phyloP scores from a whole-genome alignment of 2,113 vertebrate genomes.

The Heloderma charlesbogerti region DNA sequence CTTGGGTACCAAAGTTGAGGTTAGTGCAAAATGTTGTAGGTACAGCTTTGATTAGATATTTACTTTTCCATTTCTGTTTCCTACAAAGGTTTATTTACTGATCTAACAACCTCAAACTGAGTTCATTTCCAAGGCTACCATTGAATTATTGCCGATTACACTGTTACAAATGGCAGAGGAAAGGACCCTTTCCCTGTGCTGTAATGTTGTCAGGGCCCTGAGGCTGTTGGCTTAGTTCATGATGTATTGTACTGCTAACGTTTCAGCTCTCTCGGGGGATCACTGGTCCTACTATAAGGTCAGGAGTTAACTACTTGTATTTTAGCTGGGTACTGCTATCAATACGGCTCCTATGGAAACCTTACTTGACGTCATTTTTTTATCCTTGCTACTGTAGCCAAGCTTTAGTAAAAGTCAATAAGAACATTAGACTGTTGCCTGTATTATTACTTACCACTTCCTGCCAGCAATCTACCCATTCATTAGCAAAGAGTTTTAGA shows the following conservation, averaged over 20 bases:
- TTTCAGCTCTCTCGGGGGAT: conserved; percentile 77
- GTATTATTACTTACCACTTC: conserved; percentile 90
- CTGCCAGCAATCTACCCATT: conserved; percentile 88
- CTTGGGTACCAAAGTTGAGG: not conserved
- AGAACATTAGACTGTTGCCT: conserved; percentile 86
- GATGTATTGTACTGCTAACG: conserved; percentile 77
- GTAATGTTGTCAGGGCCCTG: conserved; percentile 66
- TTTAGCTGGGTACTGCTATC: conserved; percentile 81
- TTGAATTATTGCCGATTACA: conserved; percentile 71
- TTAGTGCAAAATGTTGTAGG: not conserved
- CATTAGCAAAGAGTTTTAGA: conserved; percentile 92
- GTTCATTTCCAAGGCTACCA: conserved; percentile 63
- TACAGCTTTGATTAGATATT: conserved; percentile 11
- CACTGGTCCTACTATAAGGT: conserved; percentile 79
- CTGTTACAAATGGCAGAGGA: conserved; percentile 61
- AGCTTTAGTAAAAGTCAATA: conserved; percentile 90
- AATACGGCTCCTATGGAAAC: conserved; percentile 86
- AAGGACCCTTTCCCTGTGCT: conserved; percentile 57
- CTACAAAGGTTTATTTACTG: conserved; percentile 65
- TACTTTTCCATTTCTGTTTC: conserved; percentile 40
- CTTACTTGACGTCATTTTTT: conserved; percentile 84
- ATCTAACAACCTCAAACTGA: conserved; percentile 62
- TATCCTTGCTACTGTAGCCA: conserved; percentile 76
- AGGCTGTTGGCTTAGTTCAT: conserved; percentile 75
- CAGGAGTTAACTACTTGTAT: conserved; percentile 86